Evolutionary conservation across 2,888 invertebrate genomes (phyloP).

Genomic region (Leptopilina myrica): DNA sequence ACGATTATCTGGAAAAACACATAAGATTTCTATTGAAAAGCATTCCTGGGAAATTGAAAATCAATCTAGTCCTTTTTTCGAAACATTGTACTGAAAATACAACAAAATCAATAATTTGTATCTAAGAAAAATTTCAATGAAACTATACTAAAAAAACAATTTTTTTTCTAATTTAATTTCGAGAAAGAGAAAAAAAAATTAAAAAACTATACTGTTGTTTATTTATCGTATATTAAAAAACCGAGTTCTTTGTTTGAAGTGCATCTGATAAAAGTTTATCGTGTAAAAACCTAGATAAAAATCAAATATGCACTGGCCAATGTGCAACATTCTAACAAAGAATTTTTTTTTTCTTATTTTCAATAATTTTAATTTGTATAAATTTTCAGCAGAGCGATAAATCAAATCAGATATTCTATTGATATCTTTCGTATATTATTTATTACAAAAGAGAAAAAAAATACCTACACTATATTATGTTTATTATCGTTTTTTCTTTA

Average conservation of each 20-base stretch:
- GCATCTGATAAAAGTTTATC: slow-evolving; percentile 35
- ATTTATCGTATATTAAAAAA: slow-evolving; percentile 20
- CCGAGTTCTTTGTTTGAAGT: slow-evolving; percentile 31
- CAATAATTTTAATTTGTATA: neutral
- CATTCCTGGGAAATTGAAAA: too few species aligned
- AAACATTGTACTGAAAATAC: too few species aligned
- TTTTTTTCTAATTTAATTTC: neutral
- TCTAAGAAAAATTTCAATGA: too few species aligned
- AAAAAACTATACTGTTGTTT: neutral
- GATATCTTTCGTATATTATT: neutral
- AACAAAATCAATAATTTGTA: too few species aligned
- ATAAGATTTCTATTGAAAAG: too few species aligned
- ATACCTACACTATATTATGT: neutral
- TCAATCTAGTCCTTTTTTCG: too few species aligned
- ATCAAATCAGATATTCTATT: slow-evolving; percentile 23
- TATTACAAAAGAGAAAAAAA: too few species aligned
- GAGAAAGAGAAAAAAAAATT: neutral
- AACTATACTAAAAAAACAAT: too few species aligned
- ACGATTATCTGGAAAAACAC: too few species aligned
- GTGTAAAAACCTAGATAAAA: slow-evolving; percentile 26
- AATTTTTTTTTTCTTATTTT: slow-evolving; percentile 9
- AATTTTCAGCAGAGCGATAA: slow-evolving; percentile 13
- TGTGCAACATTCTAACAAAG: slow-evolving; percentile 28
- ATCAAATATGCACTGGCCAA: slow-evolving; percentile 33
- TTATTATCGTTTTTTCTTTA: neutral